Base-by-base conservation (phyloP, 2,888 invertebrate genomes). In the Lithophane ornitopus region DNA sequence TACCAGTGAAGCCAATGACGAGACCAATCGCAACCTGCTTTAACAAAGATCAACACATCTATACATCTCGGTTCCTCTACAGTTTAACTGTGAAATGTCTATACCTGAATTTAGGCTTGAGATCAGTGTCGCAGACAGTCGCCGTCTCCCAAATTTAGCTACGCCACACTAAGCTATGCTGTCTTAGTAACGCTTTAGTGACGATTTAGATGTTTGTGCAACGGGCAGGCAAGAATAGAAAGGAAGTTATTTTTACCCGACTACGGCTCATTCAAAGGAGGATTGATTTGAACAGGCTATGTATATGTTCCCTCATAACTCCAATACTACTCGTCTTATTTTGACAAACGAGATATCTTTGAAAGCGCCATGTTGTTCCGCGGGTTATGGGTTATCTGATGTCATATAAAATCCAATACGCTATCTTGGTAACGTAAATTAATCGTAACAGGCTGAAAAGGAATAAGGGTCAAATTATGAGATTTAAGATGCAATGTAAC, bases 71-170 rank as follows among this genome's bases (percentile, higher is more conserved):
- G 39, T 22, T 39, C 11, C 59, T 34, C 19, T 61, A 22, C 12
- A 61, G 59, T 34, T 12, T 54, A 78, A 49, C 49, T 28, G 16
- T 39, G 65, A 69, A 54, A 63, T 28, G 76, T 74, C 70, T 68
- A 52, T 62, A 52, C 46, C 61, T 68, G 46, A 70, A 76, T 71
- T 62, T 70, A 73, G 62, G 44, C 54, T 67, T 69, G 52, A 75
- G 69, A 74, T 46, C 52, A n/a, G 56, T 52, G 82, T 76, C 34
- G 59, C 78, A 84, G 78, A 78, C 75, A 75, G 68, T 65, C 19
- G 63, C 65, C 56, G 63, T 74, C 78, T 74, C 34, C 61, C 59
- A 78, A 74, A 74, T 77, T 61, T 80, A 62, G 70, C n/a, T 28
- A 34, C 34, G 61, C 66, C 63, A 54, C 9, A 44, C 59, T 73